phyloP scores from a whole-genome alignment of 2,888 invertebrate genomes.

The Macroteleia sp. region DNA sequence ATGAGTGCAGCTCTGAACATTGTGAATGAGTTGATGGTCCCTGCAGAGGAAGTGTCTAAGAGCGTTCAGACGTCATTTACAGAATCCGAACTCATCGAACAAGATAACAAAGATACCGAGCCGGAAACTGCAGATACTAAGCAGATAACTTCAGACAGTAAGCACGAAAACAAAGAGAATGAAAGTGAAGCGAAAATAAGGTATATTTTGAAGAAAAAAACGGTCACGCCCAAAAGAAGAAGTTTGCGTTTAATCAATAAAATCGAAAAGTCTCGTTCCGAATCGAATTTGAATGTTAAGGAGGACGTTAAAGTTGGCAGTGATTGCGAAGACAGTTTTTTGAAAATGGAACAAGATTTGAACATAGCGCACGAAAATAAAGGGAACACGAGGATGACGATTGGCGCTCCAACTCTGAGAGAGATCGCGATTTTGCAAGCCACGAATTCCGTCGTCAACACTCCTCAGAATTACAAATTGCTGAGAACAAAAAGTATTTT shows the following conservation, averaged over 20 bases:
- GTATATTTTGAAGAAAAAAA: background rate
- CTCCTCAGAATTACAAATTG: conserved; percentile 10
- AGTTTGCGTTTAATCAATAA: conserved; percentile 29
- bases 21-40: background rate
- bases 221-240: conserved; percentile 8
- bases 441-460: background rate
- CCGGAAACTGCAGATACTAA: no score
- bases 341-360: conserved; percentile 21
- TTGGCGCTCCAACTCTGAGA: conserved; percentile 8
- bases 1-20: conserved; percentile 2
- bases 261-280: conserved; percentile 2
- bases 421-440: conserved; percentile 19
- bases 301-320: background rate
- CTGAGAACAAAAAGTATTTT: conserved; percentile 15
- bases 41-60: background rate
- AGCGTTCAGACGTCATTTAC: background rate
- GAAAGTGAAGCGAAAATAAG: background rate
- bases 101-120: background rate
- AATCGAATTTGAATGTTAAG: background rate
- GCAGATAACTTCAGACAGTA: no score
- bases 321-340: conserved; percentile 21
- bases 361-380: conserved; percentile 27
- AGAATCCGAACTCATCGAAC: background rate
- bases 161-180: conserved; percentile 2
- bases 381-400: background rate